Conservation (phyloP, 2,888 invertebrate species). For the Podotricha telesiphe region DNA sequence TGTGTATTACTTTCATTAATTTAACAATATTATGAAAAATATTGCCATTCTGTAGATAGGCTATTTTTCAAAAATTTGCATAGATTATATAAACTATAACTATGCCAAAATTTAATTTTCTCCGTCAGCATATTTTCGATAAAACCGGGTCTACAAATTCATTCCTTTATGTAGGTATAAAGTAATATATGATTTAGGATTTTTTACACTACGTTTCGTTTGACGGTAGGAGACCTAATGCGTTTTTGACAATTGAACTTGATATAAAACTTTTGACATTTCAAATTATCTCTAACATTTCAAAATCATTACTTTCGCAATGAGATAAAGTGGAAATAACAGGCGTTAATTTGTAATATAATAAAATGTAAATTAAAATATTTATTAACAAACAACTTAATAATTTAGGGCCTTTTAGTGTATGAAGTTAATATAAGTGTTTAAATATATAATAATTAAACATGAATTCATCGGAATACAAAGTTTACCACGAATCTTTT, state of each 20-base stretch:
- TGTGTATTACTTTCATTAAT: too few species aligned
- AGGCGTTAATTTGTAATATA: not conserved
- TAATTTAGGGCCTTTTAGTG: not conserved
- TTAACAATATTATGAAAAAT: too few species aligned
- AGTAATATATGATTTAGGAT: too few species aligned
- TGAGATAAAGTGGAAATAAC: not conserved
- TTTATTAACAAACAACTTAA: not conserved
- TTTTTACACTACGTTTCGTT: not conserved
- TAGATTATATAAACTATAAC: too few species aligned
- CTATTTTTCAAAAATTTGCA: too few species aligned
- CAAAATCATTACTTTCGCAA: not conserved
- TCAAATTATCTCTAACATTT: not conserved
- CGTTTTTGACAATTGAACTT: not conserved
- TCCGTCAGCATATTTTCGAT: too few species aligned
- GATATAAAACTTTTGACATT: not conserved
- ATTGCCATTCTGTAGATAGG: too few species aligned
- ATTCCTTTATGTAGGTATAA: too few species aligned
- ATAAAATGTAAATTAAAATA: not conserved
- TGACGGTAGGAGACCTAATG: not conserved
- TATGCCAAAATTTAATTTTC: too few species aligned
- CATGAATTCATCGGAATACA: slow-evolving; percentile 72
- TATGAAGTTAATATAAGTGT: slow-evolving; percentile 1
- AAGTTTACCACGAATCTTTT: slow-evolving; percentile 76
- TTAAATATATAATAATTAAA: not conserved
- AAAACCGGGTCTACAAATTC: too few species aligned